phyloP scores from a whole-genome alignment of 2,113 vertebrate species.

The Salvelinus alpinus region DNA sequence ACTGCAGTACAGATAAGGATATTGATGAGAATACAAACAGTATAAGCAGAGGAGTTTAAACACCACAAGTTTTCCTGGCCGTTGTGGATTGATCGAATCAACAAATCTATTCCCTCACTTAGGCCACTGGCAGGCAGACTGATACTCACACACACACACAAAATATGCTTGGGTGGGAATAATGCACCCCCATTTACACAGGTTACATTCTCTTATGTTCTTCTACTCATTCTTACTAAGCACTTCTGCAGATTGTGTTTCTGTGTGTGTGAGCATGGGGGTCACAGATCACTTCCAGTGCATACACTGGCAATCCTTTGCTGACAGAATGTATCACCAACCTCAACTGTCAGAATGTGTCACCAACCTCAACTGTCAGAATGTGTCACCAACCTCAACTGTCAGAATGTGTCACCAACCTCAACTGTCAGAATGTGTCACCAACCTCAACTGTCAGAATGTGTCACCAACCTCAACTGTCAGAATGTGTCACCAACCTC shows the following conservation, averaged over 20 bases:
- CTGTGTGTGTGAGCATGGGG: slow-evolving; percentile 16
- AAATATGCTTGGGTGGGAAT: background rate
- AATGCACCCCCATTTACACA: background rate
- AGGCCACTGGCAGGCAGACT: background rate
- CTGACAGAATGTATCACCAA: slow-evolving; percentile 58
- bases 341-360: slow-evolving; percentile 64
- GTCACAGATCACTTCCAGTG: slow-evolving; percentile 51
- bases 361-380: slow-evolving; percentile 62
- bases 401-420: no score
- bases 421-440: slow-evolving; percentile 67
- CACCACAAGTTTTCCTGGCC: slow-evolving; percentile 33
- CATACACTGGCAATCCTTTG: slow-evolving; percentile 40
- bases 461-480: slow-evolving; percentile 9
- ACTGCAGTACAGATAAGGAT: background rate
- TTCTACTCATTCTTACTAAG: no score
- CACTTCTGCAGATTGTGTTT: background rate
- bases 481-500: no score
- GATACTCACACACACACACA: background rate
- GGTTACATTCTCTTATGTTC: background rate
- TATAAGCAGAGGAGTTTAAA: slow-evolving; percentile 40
- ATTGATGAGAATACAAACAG: slow-evolving; percentile 38
- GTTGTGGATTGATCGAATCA: slow-evolving; percentile 52
- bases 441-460: slow-evolving; percentile 60
- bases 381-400: slow-evolving; percentile 38
- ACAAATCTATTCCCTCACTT: slow-evolving; percentile 30